Base-by-base conservation (phyloP, 2,113 vertebrate genomes). In the Galeopterus variegatus region DNA sequence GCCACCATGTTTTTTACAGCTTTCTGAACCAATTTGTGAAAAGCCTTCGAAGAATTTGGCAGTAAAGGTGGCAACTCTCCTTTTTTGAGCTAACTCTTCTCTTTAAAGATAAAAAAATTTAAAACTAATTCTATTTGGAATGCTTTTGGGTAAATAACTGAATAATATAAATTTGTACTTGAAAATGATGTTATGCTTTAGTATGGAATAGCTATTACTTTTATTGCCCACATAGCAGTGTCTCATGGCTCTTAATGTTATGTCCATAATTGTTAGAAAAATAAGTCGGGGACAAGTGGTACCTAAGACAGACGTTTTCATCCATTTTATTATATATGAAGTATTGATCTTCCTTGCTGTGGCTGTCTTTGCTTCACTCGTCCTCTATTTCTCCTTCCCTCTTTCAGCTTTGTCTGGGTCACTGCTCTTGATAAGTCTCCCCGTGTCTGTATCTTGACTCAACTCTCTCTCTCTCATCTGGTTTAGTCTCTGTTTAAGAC, bases 21-120 rank as follows among this genome's bases (percentile, higher is more conserved):
- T 97, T 98, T 97, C 93, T 94, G 89, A 97, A 95, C 80, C 87
- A 90, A 85, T 97, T 97, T 95, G 83, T 97, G 89, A 93, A 97
- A 97, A 97, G 94, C n/a, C 48, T 85, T 97, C 10, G 2, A 96
- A 90, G 96, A 95, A 97, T 87, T 97, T 97, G 94, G 96, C 96
- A 97, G 75, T 94, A 95, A 94, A 96, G 82, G 79, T 96, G 86
- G 60, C 73, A 90, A 58, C 69, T 97, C 95, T 97, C 95, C 89
- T 77, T 96, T 94, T 84, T 86, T 96, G 70, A 97, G 62, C 83
- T 97, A 90, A 86, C 94, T 98, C 77, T 93, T 97, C 77, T 87
- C 60, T 79, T 93, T 89, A 93, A 86, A 93, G 58, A 94, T 86
- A 26, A 95, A 87, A 86, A 67, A 31, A 45, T 52, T 23, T 54